Evolutionary conservation across 1,140 invertebrate species (phyloP), one percentile per base, ranked within the genome.

Genomic region (Physella acuta): DNA sequence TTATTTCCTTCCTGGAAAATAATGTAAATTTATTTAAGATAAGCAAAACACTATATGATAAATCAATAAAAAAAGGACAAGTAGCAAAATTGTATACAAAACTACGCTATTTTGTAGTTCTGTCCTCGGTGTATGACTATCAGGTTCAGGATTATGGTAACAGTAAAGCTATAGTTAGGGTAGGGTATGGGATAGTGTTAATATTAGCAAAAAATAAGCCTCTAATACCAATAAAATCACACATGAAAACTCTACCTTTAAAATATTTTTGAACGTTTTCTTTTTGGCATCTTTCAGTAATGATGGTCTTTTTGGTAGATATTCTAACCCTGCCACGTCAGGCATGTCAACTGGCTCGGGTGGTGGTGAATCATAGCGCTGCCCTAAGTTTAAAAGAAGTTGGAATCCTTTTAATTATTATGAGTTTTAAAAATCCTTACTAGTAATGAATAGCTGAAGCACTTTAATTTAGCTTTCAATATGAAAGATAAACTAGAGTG

Each of bases 321-420:
- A 24, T n/a, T n/a, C 30, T 44, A 28, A 30, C 17, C 33, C 4
- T 20, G 20, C 31, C 31, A 68, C 65, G 14, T 68, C 65, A 37
- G 65, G 65, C 65, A 68, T 68, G 5, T 68, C 65, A 56, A 68
- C 49, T 11, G 51, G 60, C 16, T 28, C 1, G 0, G 33, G 31
- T 8, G 66, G 39, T n/a, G 67, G 34, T 39, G 52, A 59, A 33
- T 59, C 52, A 5, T 3, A 30, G 20, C 37, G 36, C 16, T 24
- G 14, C 39, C 39, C 39, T 44, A 11, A 44, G 20, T 11, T 44
- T 20, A 44, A 8, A 44, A n/a, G n/a, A n/a, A n/a, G n/a, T n/a
- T n/a, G n/a, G n/a, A n/a, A n/a, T n/a, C n/a, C n/a, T n/a, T n/a
- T n/a, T n/a, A n/a, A n/a, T n/a, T n/a, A n/a, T n/a, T n/a, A n/a